These are phyloP conservation scores for Leucoptera coffeella DNA, from an alignment of 2,888 invertebrate genomes.

Conservation along the genomic window DNA sequence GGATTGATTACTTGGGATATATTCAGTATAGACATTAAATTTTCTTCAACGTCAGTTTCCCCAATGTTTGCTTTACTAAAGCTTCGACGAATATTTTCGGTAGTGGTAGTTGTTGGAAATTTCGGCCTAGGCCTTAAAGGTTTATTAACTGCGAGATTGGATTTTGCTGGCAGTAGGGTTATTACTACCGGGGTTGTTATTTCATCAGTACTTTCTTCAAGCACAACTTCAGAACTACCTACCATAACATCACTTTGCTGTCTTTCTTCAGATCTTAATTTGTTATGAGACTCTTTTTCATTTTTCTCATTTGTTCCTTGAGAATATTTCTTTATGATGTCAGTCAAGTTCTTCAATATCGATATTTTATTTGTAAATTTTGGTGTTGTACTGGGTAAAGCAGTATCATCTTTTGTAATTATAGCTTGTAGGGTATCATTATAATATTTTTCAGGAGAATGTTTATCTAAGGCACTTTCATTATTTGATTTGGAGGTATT, in stretches of 20 bases:
- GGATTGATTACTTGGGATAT: neutral
- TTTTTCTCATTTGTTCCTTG: conserved; percentile 23
- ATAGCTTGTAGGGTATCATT: conserved; percentile 60
- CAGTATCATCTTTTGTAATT: conserved; percentile 50
- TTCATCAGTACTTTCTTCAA: conserved; percentile 21
- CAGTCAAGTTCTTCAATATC: conserved; percentile 55
- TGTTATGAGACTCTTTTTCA: no score
- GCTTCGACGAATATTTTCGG: conserved; percentile 26
- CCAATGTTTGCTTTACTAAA: conserved; percentile 9
- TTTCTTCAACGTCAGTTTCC: neutral
- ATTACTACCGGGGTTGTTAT: conserved; percentile 32
- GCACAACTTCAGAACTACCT: conserved; percentile 38
- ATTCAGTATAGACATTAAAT: no score
- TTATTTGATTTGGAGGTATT: conserved; percentile 29
- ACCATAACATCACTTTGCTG: conserved; percentile 24
- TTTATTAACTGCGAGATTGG: conserved; percentile 69
- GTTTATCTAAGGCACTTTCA: conserved; percentile 16
- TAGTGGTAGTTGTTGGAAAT: conserved; percentile 21
- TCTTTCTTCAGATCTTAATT: conserved; percentile 20
- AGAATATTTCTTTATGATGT: conserved; percentile 58
- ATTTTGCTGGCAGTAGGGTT: conserved; percentile 71
- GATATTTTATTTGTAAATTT: conserved; percentile 34
- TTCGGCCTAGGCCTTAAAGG: conserved; percentile 62
- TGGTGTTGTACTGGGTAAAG: conserved; percentile 35
- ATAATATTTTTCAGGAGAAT: conserved; percentile 48